Percentiles rank a stretch among this genome's conserved stretches.
Conservation (phyloP, 2,113 vertebrate genomes). For the Ardeotis arabs region DNA sequence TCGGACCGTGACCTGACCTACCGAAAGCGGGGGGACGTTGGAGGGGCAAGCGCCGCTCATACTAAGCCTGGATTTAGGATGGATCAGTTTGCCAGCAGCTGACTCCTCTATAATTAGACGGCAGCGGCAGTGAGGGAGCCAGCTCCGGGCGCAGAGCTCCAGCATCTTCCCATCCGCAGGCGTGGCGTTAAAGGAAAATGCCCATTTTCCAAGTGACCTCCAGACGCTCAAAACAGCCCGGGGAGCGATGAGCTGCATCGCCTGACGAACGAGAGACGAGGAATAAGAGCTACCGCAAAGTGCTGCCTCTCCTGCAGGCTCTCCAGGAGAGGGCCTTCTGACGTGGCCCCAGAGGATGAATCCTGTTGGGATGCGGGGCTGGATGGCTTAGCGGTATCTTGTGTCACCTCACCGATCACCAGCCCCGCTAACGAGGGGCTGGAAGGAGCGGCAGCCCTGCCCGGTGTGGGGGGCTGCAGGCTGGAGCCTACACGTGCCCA, state of each 20-base stretch:
- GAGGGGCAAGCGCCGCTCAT: neutral
- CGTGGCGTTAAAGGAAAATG: neutral
- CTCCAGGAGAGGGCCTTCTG: neutral
- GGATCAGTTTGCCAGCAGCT: slow-evolving; percentile 40
- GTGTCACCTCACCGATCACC: fast-evolving
- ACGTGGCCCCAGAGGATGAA: fast-evolving
- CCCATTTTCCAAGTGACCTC: neutral
- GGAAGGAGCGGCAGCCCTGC: neutral
- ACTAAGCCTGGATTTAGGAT: slow-evolving; percentile 7
- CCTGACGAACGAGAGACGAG: fast-evolving
- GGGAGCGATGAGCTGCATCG: neutral
- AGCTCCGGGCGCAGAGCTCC: neutral
- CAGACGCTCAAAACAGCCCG: fast-evolving
- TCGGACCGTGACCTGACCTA: neutral
- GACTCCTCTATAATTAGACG: slow-evolving; percentile 47
- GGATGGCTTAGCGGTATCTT: neutral
- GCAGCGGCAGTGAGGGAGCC: neutral
- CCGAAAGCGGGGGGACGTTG: neutral
- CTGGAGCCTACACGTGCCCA: fast-evolving
- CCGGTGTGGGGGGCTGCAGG: neutral
- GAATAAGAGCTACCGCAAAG: neutral
- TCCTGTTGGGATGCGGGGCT: fast-evolving
- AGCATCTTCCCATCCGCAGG: neutral
- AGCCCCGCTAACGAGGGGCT: fast-evolving
- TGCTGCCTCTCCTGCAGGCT: neutral